A percentile compares a stretch with the other conserved stretches of the same genome.
phyloP scores from a whole-genome alignment of 1,140 invertebrate species.

The Panagrolaimus sp. region DNA sequence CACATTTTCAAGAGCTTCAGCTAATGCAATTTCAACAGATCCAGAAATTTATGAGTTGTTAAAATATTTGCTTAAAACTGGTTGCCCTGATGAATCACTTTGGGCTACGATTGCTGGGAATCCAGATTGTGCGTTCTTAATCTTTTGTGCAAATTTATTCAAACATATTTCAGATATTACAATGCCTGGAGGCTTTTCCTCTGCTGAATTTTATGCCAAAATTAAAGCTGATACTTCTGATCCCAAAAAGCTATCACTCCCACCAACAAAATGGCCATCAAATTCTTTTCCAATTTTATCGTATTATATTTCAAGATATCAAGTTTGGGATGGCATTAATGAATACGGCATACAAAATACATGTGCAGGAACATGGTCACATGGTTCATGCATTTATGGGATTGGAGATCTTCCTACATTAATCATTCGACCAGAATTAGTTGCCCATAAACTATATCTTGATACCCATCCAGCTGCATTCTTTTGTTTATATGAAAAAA shows the following conservation, averaged over 20 bases:
- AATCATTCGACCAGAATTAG: too few species aligned
- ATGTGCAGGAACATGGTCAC: slow-evolving; percentile 1
- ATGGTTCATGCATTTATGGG: not conserved
- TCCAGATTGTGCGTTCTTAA: slow-evolving; percentile 28
- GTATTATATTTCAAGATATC: too few species aligned
- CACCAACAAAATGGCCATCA: too few species aligned
- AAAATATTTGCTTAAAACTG: slow-evolving; percentile 19
- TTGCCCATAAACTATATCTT: too few species aligned
- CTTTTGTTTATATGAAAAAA: too few species aligned
- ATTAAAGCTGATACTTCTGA: too few species aligned
- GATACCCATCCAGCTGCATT: too few species aligned
- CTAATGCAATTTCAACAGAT: slow-evolving; percentile 25
- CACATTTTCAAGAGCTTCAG: slow-evolving; percentile 29
- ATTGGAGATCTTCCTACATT: too few species aligned
- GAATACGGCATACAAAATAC: too few species aligned
- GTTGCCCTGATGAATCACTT: slow-evolving; percentile 39
- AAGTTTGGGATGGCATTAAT: too few species aligned
- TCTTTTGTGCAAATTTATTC: not conserved
- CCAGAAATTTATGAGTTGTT: slow-evolving; percentile 24
- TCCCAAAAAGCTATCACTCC: too few species aligned
- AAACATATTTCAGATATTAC: slow-evolving; percentile 26
- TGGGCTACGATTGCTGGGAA: slow-evolving; percentile 43
- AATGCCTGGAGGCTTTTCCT: slow-evolving; percentile 32
- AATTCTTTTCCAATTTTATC: not conserved
- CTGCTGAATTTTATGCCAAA: slow-evolving; percentile 18